Conservation (phyloP, 2,113 vertebrate genomes). For the Scolopax mira region DNA sequence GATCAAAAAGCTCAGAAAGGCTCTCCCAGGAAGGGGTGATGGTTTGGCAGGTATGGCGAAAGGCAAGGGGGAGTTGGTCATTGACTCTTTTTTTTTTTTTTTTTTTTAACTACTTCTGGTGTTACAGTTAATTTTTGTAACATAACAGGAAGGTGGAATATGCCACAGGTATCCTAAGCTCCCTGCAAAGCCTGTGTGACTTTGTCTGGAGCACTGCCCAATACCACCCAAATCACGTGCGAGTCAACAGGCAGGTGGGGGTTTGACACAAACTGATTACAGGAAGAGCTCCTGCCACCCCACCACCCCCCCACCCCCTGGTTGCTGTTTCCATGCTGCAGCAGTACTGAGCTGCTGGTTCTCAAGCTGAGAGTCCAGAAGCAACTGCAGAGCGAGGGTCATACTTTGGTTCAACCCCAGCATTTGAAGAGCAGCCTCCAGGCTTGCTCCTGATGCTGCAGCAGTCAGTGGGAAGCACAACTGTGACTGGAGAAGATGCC, state of each 20-base stretch:
- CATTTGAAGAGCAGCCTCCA: neutral
- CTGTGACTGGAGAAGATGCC: rapidly evolving
- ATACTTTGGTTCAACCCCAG: too few species aligned
- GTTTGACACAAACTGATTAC: rapidly evolving
- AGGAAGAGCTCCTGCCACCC: neutral
- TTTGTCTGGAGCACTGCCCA: neutral
- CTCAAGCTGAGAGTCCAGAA: neutral
- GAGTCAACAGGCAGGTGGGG: neutral
- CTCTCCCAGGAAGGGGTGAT: neutral
- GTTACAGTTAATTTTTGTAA: neutral
- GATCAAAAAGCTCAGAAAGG: neutral
- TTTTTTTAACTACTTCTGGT: neutral
- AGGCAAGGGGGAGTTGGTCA: neutral
- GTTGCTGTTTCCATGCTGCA: neutral
- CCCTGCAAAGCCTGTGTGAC: neutral
- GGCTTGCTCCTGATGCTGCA: neutral
- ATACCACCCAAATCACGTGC: rapidly evolving
- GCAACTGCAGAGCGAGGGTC: neutral
- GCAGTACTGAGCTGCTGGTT: neutral
- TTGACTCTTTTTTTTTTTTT: neutral
- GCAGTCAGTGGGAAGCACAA: neutral
- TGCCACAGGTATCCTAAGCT: neutral
- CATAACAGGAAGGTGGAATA: neutral
- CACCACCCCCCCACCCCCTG: rapidly evolving
- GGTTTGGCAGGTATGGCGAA: neutral